Conservation (phyloP, 1,140 invertebrate species). For the Lepidurus arcticus region DNA sequence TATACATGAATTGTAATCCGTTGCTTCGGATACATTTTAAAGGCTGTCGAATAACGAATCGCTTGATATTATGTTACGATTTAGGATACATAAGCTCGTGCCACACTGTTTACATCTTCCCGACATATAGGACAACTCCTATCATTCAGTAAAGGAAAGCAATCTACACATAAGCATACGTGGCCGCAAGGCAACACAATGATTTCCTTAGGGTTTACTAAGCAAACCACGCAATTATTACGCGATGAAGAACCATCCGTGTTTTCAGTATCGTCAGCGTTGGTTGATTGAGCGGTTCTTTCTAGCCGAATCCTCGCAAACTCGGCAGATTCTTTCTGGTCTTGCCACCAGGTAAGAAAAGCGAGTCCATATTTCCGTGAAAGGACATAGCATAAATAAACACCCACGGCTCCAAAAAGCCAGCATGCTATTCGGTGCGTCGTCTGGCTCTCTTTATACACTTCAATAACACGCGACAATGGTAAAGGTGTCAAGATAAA, state of each 20-base stretch:
- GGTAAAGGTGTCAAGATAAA: not conserved
- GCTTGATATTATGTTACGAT: not conserved
- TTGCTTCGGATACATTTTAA: not conserved
- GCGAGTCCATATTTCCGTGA: not conserved
- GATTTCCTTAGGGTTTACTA: constrained; percentile 23
- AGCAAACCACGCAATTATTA: constrained; percentile 23
- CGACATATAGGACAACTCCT: constrained; percentile 18
- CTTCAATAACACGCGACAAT: not conserved
- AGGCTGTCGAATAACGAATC: not conserved
- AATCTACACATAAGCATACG: constrained; percentile 27
- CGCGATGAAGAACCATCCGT: not conserved
- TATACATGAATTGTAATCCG: not conserved
- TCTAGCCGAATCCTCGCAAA: not conserved
- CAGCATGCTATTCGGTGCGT: not conserved
- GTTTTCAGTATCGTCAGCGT: not conserved
- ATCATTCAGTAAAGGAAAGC: not conserved
- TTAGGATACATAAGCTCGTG: constrained; percentile 16
- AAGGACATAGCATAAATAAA: not conserved
- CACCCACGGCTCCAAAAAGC: not conserved
- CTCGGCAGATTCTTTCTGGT: not conserved
- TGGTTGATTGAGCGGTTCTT: not conserved
- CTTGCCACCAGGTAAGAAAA: not conserved
- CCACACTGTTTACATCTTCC: not conserved
- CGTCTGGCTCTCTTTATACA: not conserved
- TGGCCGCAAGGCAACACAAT: constrained; percentile 30